Base-by-base conservation (phyloP, 2,888 invertebrate species). In the Cheiracanthium punctorium region DNA sequence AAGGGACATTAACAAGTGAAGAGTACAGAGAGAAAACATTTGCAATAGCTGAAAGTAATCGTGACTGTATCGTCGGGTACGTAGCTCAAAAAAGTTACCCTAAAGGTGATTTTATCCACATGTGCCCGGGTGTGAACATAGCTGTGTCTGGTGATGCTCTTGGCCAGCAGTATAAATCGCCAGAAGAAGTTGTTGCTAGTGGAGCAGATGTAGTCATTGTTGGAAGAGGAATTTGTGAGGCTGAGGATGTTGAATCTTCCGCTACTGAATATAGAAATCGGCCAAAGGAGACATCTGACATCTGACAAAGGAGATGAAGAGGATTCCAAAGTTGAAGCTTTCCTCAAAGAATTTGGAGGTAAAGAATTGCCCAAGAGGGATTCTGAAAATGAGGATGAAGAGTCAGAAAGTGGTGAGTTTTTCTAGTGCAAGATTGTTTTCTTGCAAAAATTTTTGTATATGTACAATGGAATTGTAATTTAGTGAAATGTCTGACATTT, bases 181-280 rank as follows among this genome's bases (percentile, higher is more conserved):
- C 98, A 0, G 94, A 95, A 89, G 93, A 94, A 89, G 96, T 97
- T 4, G 94, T 99, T 5, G 91, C 94, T 67, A 94, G 95, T 72
- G 94, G 94, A 89, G 97, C 96, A 58, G 99, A 99, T 92, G 93
- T 99, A 67, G 95, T 96, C 33, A 98, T 99, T 12, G 98, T 99
- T 0, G 99, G 99, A 0, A 93, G 99, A 89, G 99, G 97, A 0
- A 97, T 99, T 89, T 91, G 92, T 0, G 89, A 91, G 58, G 91
- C 92, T 12, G 82, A 87, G 7, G 94, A 95, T 91, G 94, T 95
- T 37, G 93, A 93, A 82, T 92, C 92, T 64, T 94, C 95, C 74
- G 95, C 96, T 12, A 92, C 94, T 76, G 91, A 94, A 64, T 98
- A 96, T 91, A 95, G 95, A 90, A 93, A 94, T 89, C 93, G 94